phyloP scores from a whole-genome alignment of 2,113 vertebrate species.

The Marcusenius ussheri region DNA sequence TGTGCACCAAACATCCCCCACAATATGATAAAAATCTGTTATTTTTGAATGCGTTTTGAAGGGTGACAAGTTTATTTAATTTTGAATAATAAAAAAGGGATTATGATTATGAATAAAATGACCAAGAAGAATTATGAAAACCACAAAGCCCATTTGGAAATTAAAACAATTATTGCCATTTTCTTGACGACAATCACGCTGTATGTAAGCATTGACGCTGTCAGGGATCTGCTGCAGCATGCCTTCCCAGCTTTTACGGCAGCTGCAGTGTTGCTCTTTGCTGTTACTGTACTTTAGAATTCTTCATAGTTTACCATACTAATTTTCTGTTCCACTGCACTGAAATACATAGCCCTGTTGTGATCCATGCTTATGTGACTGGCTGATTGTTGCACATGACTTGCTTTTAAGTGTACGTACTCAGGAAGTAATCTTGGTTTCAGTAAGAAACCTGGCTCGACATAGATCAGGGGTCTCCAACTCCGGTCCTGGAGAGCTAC shows the following conservation, averaged over 20 bases:
- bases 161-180: background rate
- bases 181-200: background rate
- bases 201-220: background rate
- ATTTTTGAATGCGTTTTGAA: background rate
- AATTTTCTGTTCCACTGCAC: background rate
- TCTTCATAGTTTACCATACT: background rate
- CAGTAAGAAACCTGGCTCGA: background rate
- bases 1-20: too few relatives aligned
- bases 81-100: background rate
- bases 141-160: background rate
- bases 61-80: background rate
- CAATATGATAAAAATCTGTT: too few relatives aligned
- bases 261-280: background rate
- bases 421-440: background rate
- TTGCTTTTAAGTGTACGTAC: background rate
- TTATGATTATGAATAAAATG: background rate
- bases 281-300: too few relatives aligned
- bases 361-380: background rate
- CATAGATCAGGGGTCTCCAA: too few relatives aligned
- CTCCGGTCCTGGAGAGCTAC: too few relatives aligned
- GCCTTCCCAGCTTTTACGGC: background rate
- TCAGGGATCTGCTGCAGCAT: background rate
- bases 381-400: background rate
- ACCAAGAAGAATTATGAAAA: background rate
- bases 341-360: background rate